Conservation (phyloP, 2,113 vertebrate genomes). For the Corythornis vintsioides region DNA sequence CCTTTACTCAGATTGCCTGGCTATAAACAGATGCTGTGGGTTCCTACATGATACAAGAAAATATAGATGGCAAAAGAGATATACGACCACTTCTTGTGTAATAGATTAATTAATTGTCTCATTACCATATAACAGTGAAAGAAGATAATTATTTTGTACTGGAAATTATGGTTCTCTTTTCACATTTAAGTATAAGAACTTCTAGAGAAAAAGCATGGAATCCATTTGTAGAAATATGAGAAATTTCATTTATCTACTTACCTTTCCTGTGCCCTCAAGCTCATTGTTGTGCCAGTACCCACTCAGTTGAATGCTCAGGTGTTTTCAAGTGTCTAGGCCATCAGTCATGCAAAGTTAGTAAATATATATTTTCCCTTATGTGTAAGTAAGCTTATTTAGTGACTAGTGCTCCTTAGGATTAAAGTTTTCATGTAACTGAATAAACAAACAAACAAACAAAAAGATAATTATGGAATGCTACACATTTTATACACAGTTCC, state of each 20-base stretch:
- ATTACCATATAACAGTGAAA: background rate
- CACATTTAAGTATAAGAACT: background rate
- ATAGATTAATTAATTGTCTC: background rate
- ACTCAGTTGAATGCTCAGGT: background rate
- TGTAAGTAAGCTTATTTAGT: constrained; percentile 22
- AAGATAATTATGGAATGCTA: constrained; percentile 60
- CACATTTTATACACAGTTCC: constrained; percentile 56
- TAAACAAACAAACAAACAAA: constrained; percentile 46
- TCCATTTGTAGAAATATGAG: background rate
- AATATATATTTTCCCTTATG: constrained; percentile 41
- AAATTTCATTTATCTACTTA: background rate
- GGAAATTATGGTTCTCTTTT: background rate
- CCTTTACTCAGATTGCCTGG: constrained; percentile 3
- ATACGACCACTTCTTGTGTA: background rate
- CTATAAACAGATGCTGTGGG: background rate
- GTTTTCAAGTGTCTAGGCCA: background rate
- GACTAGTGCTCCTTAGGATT: constrained; percentile 12
- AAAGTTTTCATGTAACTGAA: constrained; percentile 38
- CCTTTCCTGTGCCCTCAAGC: background rate
- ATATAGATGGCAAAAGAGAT: background rate
- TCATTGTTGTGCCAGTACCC: background rate
- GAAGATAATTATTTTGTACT: background rate
- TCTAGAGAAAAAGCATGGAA: background rate
- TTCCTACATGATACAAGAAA: background rate
- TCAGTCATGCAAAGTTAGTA: constrained; percentile 26